phyloP scores from a whole-genome alignment of 1,140 invertebrate species.

The Pseudomyrmex concolor region DNA sequence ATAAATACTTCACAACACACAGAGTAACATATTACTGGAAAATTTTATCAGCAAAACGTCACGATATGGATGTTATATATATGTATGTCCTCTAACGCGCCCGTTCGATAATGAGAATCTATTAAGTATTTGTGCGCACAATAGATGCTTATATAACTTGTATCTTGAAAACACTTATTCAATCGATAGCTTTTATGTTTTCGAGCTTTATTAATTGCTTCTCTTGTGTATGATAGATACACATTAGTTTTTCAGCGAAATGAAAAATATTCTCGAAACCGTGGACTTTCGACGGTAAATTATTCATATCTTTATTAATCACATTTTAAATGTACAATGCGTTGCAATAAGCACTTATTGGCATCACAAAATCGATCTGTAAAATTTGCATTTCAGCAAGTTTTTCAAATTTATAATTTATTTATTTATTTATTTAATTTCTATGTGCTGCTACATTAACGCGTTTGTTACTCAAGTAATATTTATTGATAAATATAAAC shows the following conservation, averaged over 20 bases:
- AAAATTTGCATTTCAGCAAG: not conserved
- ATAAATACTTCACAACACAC: conserved; percentile 33
- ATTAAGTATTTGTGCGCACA: conserved; percentile 28
- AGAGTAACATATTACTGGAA: not conserved
- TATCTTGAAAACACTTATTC: conserved; percentile 29
- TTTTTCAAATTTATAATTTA: not conserved
- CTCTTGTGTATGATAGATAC: too few species aligned
- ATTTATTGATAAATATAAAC: too few species aligned
- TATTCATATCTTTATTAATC: not conserved
- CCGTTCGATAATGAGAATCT: conserved; percentile 34
- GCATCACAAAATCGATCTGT: not conserved
- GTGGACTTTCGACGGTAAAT: not conserved
- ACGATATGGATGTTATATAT: conserved; percentile 28
- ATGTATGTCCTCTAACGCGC: not conserved
- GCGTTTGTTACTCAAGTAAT: too few species aligned
- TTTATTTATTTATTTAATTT: too few species aligned
- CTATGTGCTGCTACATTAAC: too few species aligned
- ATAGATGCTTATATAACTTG: conserved; percentile 33
- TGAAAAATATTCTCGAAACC: conserved; percentile 20
- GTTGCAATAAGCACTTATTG: not conserved
- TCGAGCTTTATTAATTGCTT: not conserved
- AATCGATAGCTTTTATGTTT: conserved; percentile 20
- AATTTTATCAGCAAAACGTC: conserved; percentile 26
- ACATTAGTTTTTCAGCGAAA: conserved; percentile 20
- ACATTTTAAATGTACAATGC: not conserved